Conservation (phyloP, 2,797 vertebrate genomes). For the Petrocephalus sullivani region DNA sequence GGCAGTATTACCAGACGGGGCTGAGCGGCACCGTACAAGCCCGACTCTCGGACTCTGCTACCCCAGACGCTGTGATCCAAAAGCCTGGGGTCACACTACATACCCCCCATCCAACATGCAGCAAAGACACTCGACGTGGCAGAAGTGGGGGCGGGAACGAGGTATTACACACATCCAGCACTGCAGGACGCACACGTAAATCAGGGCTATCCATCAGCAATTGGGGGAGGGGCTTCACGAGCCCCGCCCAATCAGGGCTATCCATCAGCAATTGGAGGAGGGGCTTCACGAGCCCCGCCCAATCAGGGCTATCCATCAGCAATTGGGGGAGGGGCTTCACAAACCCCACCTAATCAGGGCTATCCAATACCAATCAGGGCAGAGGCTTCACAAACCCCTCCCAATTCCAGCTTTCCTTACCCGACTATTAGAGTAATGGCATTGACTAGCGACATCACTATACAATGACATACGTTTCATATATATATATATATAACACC, state of each 20-base stretch:
- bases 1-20: background rate
- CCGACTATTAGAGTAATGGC: slow-evolving; percentile 26
- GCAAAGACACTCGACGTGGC: background rate
- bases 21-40: background rate
- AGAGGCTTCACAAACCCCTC: slow-evolving; percentile 24
- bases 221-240: background rate
- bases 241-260: slow-evolving; percentile 24
- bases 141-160: background rate
- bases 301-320: background rate
- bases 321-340: background rate
- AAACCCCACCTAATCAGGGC: slow-evolving; percentile 23
- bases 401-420: slow-evolving; percentile 34
- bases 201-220: background rate
- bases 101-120: background rate
- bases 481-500: slow-evolving; percentile 24
- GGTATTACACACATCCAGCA: background rate
- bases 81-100: background rate
- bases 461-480: slow-evolving; percentile 35
- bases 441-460: slow-evolving; percentile 28
- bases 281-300: slow-evolving; percentile 25
- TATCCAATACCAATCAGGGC: background rate
- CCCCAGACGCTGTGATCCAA: background rate
- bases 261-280: background rate
- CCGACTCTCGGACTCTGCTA: background rate
- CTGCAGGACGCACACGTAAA: background rate